These are phyloP conservation scores for Heliconius sara DNA, from an alignment of 2,888 invertebrate species.

Conservation along the genomic window DNA sequence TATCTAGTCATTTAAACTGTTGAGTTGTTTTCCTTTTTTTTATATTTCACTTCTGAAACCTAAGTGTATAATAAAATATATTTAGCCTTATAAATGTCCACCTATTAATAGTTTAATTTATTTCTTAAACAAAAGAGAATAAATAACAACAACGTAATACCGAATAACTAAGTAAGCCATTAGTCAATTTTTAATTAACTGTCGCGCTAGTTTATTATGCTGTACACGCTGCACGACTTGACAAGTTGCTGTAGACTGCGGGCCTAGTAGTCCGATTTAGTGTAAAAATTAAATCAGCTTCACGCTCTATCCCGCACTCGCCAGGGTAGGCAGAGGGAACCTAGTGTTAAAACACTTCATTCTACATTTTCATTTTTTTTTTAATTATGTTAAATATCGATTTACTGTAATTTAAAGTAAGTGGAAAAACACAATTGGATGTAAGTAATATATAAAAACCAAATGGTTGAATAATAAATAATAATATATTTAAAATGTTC, in stretches of 20 bases:
- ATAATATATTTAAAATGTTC: background rate
- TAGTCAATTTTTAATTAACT: conserved; percentile 43
- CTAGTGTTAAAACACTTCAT: too few species aligned
- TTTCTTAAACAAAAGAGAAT: background rate
- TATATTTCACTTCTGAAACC: too few species aligned
- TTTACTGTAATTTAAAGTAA: background rate
- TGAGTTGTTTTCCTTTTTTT: too few species aligned
- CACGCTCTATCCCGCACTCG: too few species aligned
- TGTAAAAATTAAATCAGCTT: background rate
- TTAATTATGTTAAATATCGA: background rate
- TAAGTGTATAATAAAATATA: background rate
- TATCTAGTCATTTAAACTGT: too few species aligned
- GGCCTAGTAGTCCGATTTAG: background rate
- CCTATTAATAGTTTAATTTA: background rate
- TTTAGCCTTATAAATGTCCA: background rate
- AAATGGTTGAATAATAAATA: background rate
- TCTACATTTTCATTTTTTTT: too few species aligned
- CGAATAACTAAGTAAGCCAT: conserved; percentile 26
- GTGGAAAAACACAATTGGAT: background rate
- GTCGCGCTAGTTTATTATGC: conserved; percentile 34
- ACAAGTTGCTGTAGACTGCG: background rate
- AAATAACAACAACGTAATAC: background rate
- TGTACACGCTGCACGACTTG: conserved; percentile 21
- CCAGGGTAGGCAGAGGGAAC: too few species aligned
- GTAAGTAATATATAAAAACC: background rate